Base-by-base conservation (phyloP, 2,113 vertebrate species). In the Toxotes jaculatrix region DNA sequence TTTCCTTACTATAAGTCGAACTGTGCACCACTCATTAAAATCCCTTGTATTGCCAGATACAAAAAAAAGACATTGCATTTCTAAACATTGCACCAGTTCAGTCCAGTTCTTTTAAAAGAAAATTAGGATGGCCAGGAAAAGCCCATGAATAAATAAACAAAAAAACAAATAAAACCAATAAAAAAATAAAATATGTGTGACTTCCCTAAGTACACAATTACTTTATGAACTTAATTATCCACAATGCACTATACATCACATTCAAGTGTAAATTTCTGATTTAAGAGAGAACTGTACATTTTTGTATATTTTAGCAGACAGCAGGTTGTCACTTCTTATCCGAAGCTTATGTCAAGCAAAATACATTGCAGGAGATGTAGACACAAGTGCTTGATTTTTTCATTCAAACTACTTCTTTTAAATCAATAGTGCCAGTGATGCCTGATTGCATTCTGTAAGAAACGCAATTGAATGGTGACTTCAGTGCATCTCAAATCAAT, bases 401-500 rank as follows among this genome's bases (percentile, higher is more conserved):
- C 74, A 75, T 87, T 80, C 79, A 68, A 85, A 88, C 74, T 59
- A 88, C 80, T 87, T 80, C 64, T 89, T 90, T 83, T 83, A 75
- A 91, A 92, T 93, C 93, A 93, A 93, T 94, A 89, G 81, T 83
- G 86, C 82, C 73, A 74, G 93, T 86, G 93, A 93, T 68, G 90
- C 93, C 84, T 93, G 91, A 93, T 93, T 93, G 93, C 88, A 90
- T 87, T 93, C 85, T 89, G 86, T 77, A 79, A 90, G 85, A 89
- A 92, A 89, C 89, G 87, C 92, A 92, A 93, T 93, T 93, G 88
- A 93, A 93, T 87, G 88, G 91, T 90, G 92, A 93, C 92, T 93
- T 94, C 91, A 91, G 88, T 92, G 88, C 88, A 93, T 85, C 87
- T 91, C 77, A 83, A 93, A 93, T 94, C 93, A 91, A 93, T 94